A percentile compares a stretch with the other conserved stretches of the same genome.
Evolutionary conservation across 2,888 invertebrate species (phyloP).

Genomic region (Catocala sponsa): DNA sequence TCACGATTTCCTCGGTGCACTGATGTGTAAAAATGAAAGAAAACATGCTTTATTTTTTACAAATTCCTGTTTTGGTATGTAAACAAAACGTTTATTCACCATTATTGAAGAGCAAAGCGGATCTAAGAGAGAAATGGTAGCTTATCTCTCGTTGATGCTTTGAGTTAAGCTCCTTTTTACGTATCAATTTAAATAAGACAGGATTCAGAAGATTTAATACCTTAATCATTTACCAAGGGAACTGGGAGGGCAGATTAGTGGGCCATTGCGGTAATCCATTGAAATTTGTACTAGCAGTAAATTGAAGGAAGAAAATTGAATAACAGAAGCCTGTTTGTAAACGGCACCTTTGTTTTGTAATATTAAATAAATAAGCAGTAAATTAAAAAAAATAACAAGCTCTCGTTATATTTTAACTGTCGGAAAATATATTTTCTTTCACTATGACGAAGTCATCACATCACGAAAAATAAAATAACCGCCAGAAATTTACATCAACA

Average conservation of each 20-base stretch:
- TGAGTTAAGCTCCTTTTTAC: constrained; percentile 17
- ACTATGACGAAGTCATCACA: too few relatives aligned
- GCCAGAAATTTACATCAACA: too few relatives aligned
- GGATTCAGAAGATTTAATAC: constrained; percentile 31
- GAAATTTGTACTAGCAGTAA: constrained; percentile 57
- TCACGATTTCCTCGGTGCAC: constrained; percentile 8
- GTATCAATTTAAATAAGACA: constrained; percentile 35
- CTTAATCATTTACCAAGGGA: constrained; percentile 40
- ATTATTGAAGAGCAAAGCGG: not conserved
- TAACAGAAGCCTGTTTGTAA: constrained; percentile 45
- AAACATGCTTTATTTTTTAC: constrained; percentile 3
- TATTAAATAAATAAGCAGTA: constrained; percentile 28
- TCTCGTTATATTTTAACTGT: not conserved
- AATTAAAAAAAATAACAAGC: constrained; percentile 23
- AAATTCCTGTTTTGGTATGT: not conserved
- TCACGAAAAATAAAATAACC: too few relatives aligned
- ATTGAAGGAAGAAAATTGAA: constrained; percentile 55
- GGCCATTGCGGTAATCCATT: constrained; percentile 57
- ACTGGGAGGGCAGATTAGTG: constrained; percentile 46
- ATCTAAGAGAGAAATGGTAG: constrained; percentile 7
- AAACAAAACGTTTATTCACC: constrained; percentile 5
- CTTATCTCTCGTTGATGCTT: constrained; percentile 12
- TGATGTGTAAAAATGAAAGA: constrained; percentile 9
- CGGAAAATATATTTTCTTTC: too few relatives aligned
- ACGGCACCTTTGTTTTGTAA: constrained; percentile 43